These are phyloP conservation scores for Palythoa heliodiscus DNA, from an alignment of 92 coral and sea anemone species.

Conservation along the genomic window DNA sequence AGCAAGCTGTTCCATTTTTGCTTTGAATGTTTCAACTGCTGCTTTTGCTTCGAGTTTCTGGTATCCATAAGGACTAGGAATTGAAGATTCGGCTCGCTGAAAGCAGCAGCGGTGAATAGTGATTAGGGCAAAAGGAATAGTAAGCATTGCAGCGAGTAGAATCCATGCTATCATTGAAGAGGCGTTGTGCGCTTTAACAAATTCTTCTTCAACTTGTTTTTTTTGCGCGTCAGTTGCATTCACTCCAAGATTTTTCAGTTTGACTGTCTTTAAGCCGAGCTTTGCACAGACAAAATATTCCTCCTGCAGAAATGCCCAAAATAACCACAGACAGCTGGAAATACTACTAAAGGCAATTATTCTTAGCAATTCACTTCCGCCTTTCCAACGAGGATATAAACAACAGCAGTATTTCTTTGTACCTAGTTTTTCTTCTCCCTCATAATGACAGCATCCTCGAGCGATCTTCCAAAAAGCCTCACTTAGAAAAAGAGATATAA, in stretches of 20 bases:
- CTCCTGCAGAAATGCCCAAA: slow-evolving; percentile 79
- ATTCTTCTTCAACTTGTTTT: slow-evolving; percentile 58
- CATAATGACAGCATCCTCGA: slow-evolving; percentile 77
- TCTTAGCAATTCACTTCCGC: slow-evolving; percentile 58
- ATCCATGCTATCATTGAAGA: slow-evolving; percentile 70
- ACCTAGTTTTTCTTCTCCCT: slow-evolving; percentile 43
- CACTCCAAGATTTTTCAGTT: slow-evolving; percentile 56
- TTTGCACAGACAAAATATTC: slow-evolving; percentile 68
- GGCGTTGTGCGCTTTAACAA: slow-evolving; percentile 58
- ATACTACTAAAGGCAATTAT: slow-evolving; percentile 54
- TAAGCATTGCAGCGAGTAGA: slow-evolving; percentile 59
- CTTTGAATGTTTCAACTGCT: slow-evolving; percentile 73
- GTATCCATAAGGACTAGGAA: slow-evolving; percentile 78
- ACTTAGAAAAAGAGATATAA: slow-evolving; percentile 66
- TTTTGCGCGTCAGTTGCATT: slow-evolving; percentile 56
- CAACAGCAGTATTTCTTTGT: slow-evolving; percentile 55
- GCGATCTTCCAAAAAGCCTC: slow-evolving; percentile 61
- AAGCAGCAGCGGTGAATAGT: slow-evolving; percentile 72
- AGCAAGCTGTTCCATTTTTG: slow-evolving; percentile 78
- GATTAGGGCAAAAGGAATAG: slow-evolving; percentile 50
- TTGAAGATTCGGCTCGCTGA: slow-evolving; percentile 63
- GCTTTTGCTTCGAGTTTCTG: slow-evolving; percentile 77
- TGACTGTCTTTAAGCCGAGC: slow-evolving; percentile 55
- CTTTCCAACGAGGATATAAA: slow-evolving; percentile 79
- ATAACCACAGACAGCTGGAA: slow-evolving; percentile 71